Evolutionary conservation across 2,797 vertebrate species (phyloP).

Genomic region (Brachyrhaphis roseni): DNA sequence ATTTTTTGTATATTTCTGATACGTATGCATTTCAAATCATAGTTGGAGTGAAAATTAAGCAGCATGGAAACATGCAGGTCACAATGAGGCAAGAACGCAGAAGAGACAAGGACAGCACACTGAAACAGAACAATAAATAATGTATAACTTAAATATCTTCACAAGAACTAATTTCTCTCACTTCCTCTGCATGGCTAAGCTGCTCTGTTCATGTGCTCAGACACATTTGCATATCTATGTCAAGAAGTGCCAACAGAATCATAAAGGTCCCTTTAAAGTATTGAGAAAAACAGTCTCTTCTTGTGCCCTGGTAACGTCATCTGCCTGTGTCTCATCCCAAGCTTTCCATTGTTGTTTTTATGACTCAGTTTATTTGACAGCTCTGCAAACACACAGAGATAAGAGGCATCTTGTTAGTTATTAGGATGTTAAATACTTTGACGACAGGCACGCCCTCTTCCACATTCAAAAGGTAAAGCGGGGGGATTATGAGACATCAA

Average conservation of each 20-base stretch:
- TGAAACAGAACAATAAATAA: slow-evolving; percentile 40
- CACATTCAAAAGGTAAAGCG: slow-evolving; percentile 31
- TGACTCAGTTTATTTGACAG: slow-evolving; percentile 67
- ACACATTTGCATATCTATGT: slow-evolving; percentile 59
- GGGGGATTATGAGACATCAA: slow-evolving; percentile 26
- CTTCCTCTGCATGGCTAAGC: slow-evolving; percentile 23
- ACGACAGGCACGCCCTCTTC: slow-evolving; percentile 57
- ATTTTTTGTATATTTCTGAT: neutral
- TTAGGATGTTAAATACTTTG: slow-evolving; percentile 60
- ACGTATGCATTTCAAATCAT: slow-evolving; percentile 20
- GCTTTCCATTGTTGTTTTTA: slow-evolving; percentile 42
- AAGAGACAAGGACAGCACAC: slow-evolving; percentile 25
- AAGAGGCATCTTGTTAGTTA: slow-evolving; percentile 70
- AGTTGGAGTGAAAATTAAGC: slow-evolving; percentile 13
- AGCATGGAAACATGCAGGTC: slow-evolving; percentile 11
- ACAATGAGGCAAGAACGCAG: slow-evolving; percentile 16
- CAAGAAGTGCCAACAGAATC: slow-evolving; percentile 56
- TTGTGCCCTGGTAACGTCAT: slow-evolving; percentile 28
- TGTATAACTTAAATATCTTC: slow-evolving; percentile 50
- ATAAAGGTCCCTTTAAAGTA: slow-evolving; percentile 50
- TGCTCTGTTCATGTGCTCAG: slow-evolving; percentile 55
- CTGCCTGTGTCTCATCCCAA: slow-evolving; percentile 30
- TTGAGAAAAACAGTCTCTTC: slow-evolving; percentile 48
- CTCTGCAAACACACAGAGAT: slow-evolving; percentile 63
- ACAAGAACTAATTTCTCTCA: slow-evolving; percentile 28